These are phyloP conservation scores for Bubo bubo DNA, from an alignment of 2,113 vertebrate species.

Conservation along the genomic window DNA sequence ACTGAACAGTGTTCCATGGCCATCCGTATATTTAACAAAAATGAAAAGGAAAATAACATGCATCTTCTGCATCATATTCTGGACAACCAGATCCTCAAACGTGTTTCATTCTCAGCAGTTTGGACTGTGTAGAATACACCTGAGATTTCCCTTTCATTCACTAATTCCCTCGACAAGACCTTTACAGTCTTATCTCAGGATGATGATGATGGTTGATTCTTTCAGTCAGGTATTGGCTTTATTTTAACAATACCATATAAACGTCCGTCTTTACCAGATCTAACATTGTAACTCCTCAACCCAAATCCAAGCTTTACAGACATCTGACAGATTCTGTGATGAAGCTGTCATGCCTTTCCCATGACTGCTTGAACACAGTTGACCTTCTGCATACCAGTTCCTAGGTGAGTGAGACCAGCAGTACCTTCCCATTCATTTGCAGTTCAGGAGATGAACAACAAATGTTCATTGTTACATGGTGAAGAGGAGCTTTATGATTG, in stretches of 20 bases:
- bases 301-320: neutral
- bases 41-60: neutral
- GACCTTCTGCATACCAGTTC: accelerated
- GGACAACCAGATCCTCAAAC: neutral
- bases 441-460: neutral
- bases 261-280: neutral
- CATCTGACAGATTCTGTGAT: neutral
- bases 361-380: neutral
- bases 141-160: neutral
- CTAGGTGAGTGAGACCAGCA: neutral
- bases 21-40: neutral
- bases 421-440: neutral
- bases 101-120: neutral
- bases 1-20: neutral
- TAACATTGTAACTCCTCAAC: neutral
- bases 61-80: neutral
- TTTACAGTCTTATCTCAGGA: neutral
- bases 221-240: neutral
- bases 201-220: neutral
- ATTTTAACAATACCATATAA: neutral
- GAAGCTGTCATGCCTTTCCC: neutral
- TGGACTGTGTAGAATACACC: neutral
- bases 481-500: neutral
- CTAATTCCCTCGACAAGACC: neutral
- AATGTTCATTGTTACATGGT: neutral